Base-by-base conservation (phyloP, 2,113 vertebrate genomes). In the Centropristis striata region DNA sequence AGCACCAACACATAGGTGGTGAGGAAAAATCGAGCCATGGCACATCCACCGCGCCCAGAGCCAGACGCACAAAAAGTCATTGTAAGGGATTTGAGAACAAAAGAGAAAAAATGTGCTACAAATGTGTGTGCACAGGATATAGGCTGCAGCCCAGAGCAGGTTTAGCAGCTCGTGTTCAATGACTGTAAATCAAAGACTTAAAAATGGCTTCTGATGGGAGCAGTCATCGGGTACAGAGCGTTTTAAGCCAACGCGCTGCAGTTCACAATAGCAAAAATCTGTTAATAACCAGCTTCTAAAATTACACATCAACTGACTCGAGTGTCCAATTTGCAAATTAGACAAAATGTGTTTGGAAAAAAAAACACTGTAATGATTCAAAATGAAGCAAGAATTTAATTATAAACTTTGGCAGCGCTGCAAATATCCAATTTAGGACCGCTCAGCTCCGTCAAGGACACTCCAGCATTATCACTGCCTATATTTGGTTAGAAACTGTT, bases 171-270 rank as follows among this genome's bases (percentile, higher is more conserved):
- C 51, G 66, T 32, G 58, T 44, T 71, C 49, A 71, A 39, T 60
- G 84, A 63, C 28, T 77, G 64, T 49, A 82, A 81, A 84, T 79
- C 81, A 87, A 79, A 82, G 39, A 63, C 61, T 89, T 81, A 87
- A 93, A 94, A 92, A 93, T 90, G 91, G 88, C 86, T 91, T 77
- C 91, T 87, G 81, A 28, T 73, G 80, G 32, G 77, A 59, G 64
- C 72, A 41, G 49, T 75, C 76, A 54, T 27, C 44, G 46, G 54
- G 42, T 55, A 46, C 55, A 12, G 44, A 18, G 57, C 53, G 47
- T 49, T 44, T 64, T 44, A 74, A 47, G 60, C 47, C 47, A 63
- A 64, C 80, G 60, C 41, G 81, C 53, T 25, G 28, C 28, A 49
- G 47, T 10, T 66, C 39, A 55, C 58, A 63, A 71, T 23, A 21